phyloP scores from a whole-genome alignment of 2,888 invertebrate species.

The Scotopteryx bipunctaria region DNA sequence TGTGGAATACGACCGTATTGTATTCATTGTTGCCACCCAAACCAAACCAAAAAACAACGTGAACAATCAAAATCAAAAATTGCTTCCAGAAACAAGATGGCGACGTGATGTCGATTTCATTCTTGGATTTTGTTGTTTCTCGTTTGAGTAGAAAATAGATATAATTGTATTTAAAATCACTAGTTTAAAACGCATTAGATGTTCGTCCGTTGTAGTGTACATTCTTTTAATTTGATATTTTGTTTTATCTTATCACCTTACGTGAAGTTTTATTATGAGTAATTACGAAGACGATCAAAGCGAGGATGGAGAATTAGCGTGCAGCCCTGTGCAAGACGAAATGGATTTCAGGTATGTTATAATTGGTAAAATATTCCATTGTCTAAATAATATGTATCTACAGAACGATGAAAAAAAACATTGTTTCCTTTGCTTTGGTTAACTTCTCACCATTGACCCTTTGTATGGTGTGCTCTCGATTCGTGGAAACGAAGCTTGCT shows the following conservation, averaged over 20 bases:
- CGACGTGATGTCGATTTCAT: constrained; percentile 33
- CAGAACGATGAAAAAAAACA: background rate
- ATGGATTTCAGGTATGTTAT: constrained; percentile 78
- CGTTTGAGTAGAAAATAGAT: constrained; percentile 18
- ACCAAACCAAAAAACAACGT: background rate
- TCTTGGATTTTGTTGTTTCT: constrained; percentile 18
- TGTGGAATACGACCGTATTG: too few relatives aligned
- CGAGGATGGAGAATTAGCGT: constrained; percentile 93
- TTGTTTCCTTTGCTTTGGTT: constrained; percentile 10
- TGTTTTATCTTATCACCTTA: constrained; percentile 22
- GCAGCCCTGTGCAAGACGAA: constrained; percentile 87
- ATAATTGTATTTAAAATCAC: background rate
- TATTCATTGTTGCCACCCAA: background rate
- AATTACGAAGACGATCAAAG: constrained; percentile 88
- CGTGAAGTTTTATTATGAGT: constrained; percentile 63
- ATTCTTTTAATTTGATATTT: constrained; percentile 32
- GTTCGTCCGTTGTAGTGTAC: constrained; percentile 20
- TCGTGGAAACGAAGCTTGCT: background rate
- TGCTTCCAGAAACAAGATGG: constrained; percentile 47
- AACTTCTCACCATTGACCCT: background rate
- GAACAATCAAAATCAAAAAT: background rate
- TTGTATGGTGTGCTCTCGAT: constrained; percentile 3
- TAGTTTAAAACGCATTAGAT: constrained; percentile 6
- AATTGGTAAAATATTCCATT: too few relatives aligned
- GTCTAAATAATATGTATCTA: too few relatives aligned